phyloP scores from a whole-genome alignment of 2,113 vertebrate species.

The Poecilia latipinna region DNA sequence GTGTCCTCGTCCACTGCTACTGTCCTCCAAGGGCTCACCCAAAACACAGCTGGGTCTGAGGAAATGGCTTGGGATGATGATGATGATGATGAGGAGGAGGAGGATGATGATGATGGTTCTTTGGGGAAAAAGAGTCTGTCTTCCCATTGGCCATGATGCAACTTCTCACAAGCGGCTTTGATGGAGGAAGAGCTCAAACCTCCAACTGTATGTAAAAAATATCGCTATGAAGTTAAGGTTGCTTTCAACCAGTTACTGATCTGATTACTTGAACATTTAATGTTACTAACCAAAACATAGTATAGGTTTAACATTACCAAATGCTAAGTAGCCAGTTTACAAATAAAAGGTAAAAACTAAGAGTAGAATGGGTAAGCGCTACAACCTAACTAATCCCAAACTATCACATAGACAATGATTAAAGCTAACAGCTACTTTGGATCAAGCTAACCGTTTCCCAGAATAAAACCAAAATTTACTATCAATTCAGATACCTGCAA shows the following conservation, averaged over 20 bases:
- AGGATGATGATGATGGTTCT: slow-evolving; percentile 12
- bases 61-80: not conserved
- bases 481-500: too few species aligned
- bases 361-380: too few species aligned
- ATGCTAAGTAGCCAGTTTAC: not conserved
- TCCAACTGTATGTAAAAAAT: slow-evolving; percentile 63
- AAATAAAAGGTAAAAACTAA: not conserved
- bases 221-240: not conserved
- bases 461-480: too few species aligned
- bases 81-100: not conserved
- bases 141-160: not conserved
- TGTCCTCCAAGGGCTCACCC: slow-evolving; percentile 79
- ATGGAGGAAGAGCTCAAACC: slow-evolving; percentile 58
- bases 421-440: too few species aligned
- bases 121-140: not conserved
- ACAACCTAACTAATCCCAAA: too few species aligned
- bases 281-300: not conserved
- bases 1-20: slow-evolving; percentile 67
- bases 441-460: too few species aligned
- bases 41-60: slow-evolving; percentile 50
- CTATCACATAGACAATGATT: too few species aligned
- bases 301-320: not conserved
- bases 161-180: slow-evolving; percentile 45
- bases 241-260: not conserved
- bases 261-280: not conserved